Base-by-base conservation (phyloP, 2,113 vertebrate species). In the Andinoacara biseriatus region DNA sequence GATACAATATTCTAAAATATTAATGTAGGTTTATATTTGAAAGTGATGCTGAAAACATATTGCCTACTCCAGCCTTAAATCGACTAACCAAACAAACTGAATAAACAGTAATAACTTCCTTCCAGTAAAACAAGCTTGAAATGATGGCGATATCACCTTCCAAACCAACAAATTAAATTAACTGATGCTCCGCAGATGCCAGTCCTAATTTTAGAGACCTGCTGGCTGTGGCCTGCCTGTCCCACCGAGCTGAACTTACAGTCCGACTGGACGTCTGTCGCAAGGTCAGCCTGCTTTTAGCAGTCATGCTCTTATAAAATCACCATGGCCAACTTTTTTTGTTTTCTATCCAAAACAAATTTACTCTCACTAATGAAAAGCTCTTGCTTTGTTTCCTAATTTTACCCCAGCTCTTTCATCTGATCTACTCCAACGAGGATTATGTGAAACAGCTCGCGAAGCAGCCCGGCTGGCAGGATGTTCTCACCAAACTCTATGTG, bases 401-500 rank as follows among this genome's bases (percentile, higher is more conserved):
- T 52, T 75, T 9, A 31, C 58, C 11, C 20, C 91, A 99, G 98
- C 97, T 99, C 82, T 99, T 99, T 90, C 93, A 97, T 94, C 94
- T 98, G 90, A 98, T 99, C 94, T 95, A 99, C 4, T 93, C 95
- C 0, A 97, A 95, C 77, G 96, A 97, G 46, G 98, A 99, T 38
- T 87, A 96, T 3, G 96, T 98, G 83, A 97, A 92, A 87, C 96
- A 98, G 80, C 94, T 99, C 75, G 96, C 98, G 0, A 95, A 91
- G 61, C 87, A 98, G 90, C 93, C 96, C 0, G 96, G 98, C 77
- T 99, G 98, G 98, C 98, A 99, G 94, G 97, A 98, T 26, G 94
- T 97, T 0, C 96, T 99, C 78, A 98, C 97, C 85, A 98, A 97
- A 85, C 97, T 99, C 52, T 99, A 98, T 0, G 95, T 99, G 82